phyloP scores from a whole-genome alignment of 37 sponge, comb jelly and placozoan species.

The Halichondria panicea region DNA sequence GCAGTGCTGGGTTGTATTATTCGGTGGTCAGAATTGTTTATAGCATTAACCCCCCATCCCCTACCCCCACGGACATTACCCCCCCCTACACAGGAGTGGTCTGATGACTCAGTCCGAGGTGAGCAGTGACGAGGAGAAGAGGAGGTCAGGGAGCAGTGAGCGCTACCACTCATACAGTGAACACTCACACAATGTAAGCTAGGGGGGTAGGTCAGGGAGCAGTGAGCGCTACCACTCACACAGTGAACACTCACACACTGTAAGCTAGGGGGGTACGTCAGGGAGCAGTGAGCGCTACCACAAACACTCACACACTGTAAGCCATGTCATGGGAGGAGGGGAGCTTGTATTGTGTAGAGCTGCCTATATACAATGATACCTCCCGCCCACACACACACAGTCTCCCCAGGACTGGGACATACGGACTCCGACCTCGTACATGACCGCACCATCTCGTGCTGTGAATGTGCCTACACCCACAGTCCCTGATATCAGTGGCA shows the following conservation, averaged over 20 bases:
- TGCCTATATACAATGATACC: no score
- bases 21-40: no score
- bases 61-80: neutral
- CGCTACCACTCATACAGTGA: neutral
- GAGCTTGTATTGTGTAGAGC: no score
- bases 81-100: neutral
- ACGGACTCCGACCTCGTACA: neutral
- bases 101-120: constrained; percentile 13
- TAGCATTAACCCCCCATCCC: neutral
- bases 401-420: constrained; percentile 14
- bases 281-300: neutral
- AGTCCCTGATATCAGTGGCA: neutral
- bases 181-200: constrained; percentile 10
- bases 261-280: neutral
- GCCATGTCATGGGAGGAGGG: no score
- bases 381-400: constrained; percentile 2
- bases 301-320: constrained; percentile 10
- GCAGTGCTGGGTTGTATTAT: no score
- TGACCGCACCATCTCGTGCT: neutral
- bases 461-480: neutral
- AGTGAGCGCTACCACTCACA: neutral
- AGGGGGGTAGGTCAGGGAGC: neutral
- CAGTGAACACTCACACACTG: constrained; percentile 8
- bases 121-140: constrained; percentile 45
- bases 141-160: constrained; percentile 51